phyloP scores from a whole-genome alignment of 2,888 invertebrate species.

The Cybosia mesomella region DNA sequence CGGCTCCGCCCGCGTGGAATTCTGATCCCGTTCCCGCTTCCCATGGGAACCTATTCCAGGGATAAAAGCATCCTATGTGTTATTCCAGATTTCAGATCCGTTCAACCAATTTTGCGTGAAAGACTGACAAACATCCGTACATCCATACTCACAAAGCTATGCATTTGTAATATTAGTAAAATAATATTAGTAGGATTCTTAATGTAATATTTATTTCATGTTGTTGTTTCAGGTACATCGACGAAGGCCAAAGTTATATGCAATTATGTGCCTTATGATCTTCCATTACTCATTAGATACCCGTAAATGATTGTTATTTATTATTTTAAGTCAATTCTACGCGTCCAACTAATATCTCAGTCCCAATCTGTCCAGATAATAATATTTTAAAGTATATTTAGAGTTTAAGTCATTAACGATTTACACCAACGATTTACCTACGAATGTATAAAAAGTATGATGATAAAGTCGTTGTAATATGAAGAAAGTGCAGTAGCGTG shows the following conservation, averaged over 20 bases:
- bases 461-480: slow-evolving; percentile 33
- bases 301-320: slow-evolving; percentile 41
- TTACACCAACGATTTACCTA: background rate
- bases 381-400: slow-evolving; percentile 18
- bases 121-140: no score
- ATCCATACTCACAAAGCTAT: no score
- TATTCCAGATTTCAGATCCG: no score
- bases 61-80: no score
- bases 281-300: slow-evolving; percentile 55
- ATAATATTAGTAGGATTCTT: no score
- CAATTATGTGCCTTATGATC: slow-evolving; percentile 74
- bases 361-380: slow-evolving; percentile 49
- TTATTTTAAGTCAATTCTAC: slow-evolving; percentile 32
- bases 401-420: slow-evolving; percentile 17
- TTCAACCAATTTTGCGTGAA: no score
- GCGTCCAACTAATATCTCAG: slow-evolving; percentile 41
- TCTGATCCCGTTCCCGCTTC: no score
- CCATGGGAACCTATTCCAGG: no score
- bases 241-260: slow-evolving; percentile 56
- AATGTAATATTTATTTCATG: background rate
- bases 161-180: no score
- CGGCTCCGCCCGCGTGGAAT: no score
- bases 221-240: slow-evolving; percentile 70
- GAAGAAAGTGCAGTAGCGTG: slow-evolving; percentile 63
- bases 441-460: slow-evolving; percentile 24